Conservation (phyloP, 2,113 vertebrate species). For the Ornithorhynchus anatinus region DNA sequence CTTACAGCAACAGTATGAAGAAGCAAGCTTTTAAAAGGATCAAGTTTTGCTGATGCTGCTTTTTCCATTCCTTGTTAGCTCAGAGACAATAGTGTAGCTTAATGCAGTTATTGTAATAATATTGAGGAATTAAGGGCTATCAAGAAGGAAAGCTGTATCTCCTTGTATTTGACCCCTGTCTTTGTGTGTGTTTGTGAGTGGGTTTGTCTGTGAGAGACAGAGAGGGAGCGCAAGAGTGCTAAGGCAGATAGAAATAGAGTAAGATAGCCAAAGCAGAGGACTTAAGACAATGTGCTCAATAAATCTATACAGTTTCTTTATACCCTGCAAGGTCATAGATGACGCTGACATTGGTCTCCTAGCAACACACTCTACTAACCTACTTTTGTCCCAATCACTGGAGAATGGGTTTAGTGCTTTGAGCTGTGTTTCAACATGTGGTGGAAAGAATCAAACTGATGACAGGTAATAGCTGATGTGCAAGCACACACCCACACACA, state of each 20-base stretch:
- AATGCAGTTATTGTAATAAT: conserved; percentile 53
- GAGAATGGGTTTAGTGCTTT: conserved; percentile 78
- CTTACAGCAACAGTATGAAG: conserved; percentile 48
- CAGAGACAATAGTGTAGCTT: conserved; percentile 46
- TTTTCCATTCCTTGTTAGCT: conserved; percentile 55
- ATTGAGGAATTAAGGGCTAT: conserved; percentile 45
- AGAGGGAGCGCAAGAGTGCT: conserved; percentile 22
- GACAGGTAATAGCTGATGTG: conserved; percentile 45
- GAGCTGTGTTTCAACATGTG: conserved; percentile 70
- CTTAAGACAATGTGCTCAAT: conserved; percentile 74
- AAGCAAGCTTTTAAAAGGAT: conserved; percentile 58
- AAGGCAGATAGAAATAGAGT: conserved; percentile 66
- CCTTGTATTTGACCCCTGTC: conserved; percentile 10
- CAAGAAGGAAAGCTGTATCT: conserved; percentile 41
- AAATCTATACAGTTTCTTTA: conserved; percentile 79
- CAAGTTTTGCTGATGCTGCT: conserved; percentile 65
- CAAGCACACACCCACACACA: conserved; percentile 11
- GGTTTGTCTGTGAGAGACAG: conserved; percentile 17
- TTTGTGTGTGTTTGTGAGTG: not conserved
- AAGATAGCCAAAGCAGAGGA: conserved; percentile 66
- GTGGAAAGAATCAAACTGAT: conserved; percentile 67
- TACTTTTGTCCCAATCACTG: conserved; percentile 79
- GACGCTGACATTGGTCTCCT: conserved; percentile 78
- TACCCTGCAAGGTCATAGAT: conserved; percentile 79
- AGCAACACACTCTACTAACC: conserved; percentile 83